Base-by-base conservation (phyloP, 2,113 vertebrate genomes). In the Salminus brasiliensis region DNA sequence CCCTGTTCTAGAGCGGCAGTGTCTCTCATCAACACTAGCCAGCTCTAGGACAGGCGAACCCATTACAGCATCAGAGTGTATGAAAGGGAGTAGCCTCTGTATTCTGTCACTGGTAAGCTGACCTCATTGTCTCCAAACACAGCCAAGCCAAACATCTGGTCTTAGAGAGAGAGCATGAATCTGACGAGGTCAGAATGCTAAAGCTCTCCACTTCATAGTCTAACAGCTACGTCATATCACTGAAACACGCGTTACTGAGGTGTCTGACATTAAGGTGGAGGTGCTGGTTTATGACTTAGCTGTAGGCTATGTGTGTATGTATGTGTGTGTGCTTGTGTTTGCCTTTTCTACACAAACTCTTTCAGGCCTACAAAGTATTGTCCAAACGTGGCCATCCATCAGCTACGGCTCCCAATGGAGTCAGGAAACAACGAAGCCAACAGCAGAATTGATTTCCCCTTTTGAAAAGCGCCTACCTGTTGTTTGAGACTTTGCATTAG, bases 381-480 rank as follows among this genome's bases (percentile, higher is more conserved):
- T 69, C 59, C 39, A 74, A 78, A 74, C 77, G 66, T 13, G 39
- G 60, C 59, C 47, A 23, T 75, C 73, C 25, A 62, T 66, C 67
- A 79, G 39, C 18, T 16, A 27, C 21, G 68, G 69, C 45, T 36
- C 47, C 45, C 36, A 18, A 23, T 70, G n/a, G 76, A 47, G 74
- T 68, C 12, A 16, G 49, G 3, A 27, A n/a, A 43, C 10, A 62
- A 79, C 39, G 60, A 34, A 80, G 78, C 74, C 69, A 57, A 29
- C 27, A 63, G 45, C 29, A 43, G 39, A 85, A 43, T 65, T 76
- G 71, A 79, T 84, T 85, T 66, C 4, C n/a, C 39, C 67, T 65
- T 73, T 53, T 53, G 73, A 85, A 83, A 85, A 70, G 66, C 63
- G 76, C 69, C 75, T 70, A 81, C 81, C 59, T 83, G 81, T 77